These are phyloP conservation scores for Acanthoscelides obtectus DNA, from an alignment of 2,888 invertebrate species.

Conservation along the genomic window DNA sequence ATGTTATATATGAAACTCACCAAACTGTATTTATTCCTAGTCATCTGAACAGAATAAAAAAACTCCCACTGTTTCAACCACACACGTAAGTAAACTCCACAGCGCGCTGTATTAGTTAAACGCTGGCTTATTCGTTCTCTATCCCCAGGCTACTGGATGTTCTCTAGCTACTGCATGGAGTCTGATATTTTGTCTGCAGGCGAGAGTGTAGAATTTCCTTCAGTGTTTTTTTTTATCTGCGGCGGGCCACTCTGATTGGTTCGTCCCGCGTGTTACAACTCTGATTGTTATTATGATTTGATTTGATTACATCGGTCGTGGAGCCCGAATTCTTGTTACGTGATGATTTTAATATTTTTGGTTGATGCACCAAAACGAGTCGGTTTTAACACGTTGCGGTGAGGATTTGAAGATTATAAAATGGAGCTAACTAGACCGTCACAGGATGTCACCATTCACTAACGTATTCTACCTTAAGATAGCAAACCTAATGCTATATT, in stretches of 20 bases:
- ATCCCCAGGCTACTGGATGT: background rate
- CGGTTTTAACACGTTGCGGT: too few relatives aligned
- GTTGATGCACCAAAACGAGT: too few relatives aligned
- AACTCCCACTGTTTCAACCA: background rate
- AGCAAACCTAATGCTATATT: too few relatives aligned
- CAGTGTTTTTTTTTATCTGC: background rate
- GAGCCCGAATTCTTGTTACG: too few relatives aligned
- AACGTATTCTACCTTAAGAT: too few relatives aligned
- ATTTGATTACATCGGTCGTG: background rate
- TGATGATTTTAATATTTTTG: too few relatives aligned
- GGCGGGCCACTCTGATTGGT: background rate
- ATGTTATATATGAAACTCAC: background rate
- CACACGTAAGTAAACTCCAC: background rate
- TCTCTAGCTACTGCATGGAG: background rate
- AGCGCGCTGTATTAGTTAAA: background rate
- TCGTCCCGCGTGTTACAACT: background rate
- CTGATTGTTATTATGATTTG: background rate
- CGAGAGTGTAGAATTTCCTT: background rate
- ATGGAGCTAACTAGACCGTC: too few relatives aligned
- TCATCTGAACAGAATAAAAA: background rate
- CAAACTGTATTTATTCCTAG: background rate
- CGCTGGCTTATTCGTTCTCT: background rate
- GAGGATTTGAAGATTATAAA: too few relatives aligned
- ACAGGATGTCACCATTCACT: too few relatives aligned
- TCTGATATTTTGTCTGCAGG: background rate